Conservation (phyloP, 2,113 vertebrate genomes). For the Alectura lathami region DNA sequence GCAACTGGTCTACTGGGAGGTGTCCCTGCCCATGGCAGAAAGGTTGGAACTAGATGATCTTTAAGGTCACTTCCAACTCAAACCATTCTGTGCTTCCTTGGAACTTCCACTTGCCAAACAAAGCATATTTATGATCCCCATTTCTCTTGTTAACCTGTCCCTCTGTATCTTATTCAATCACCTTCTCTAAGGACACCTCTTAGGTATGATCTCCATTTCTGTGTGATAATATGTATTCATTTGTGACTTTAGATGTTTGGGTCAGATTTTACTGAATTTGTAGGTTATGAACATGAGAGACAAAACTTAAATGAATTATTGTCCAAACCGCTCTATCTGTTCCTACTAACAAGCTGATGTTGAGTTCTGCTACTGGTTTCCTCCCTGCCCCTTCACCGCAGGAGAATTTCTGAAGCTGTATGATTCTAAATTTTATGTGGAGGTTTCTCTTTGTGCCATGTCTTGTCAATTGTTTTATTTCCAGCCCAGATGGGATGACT, state of each 20-base stretch:
- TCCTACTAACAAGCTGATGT: not conserved
- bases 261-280: not conserved
- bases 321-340: not conserved
- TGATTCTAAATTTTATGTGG: not conserved
- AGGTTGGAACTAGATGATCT: no score
- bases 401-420: not conserved
- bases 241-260: not conserved
- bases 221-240: not conserved
- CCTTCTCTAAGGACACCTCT: not conserved
- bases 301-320: not conserved
- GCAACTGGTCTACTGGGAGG: no score
- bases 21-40: no score
- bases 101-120: not conserved
- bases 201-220: not conserved
- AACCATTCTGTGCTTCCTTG: no score
- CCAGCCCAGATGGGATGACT: not conserved
- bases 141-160: not conserved
- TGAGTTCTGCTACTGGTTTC: not conserved
- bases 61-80: no score
- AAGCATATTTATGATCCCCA: not conserved
- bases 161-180: not conserved
- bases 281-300: not conserved
- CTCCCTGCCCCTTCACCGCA: rapidly evolving
- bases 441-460: not conserved
- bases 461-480: conserved; percentile 1